Evolutionary conservation across 2,113 vertebrate genomes (phyloP), one percentile per base, ranked within the genome.

Genomic region (Chaetodon trifascialis): DNA sequence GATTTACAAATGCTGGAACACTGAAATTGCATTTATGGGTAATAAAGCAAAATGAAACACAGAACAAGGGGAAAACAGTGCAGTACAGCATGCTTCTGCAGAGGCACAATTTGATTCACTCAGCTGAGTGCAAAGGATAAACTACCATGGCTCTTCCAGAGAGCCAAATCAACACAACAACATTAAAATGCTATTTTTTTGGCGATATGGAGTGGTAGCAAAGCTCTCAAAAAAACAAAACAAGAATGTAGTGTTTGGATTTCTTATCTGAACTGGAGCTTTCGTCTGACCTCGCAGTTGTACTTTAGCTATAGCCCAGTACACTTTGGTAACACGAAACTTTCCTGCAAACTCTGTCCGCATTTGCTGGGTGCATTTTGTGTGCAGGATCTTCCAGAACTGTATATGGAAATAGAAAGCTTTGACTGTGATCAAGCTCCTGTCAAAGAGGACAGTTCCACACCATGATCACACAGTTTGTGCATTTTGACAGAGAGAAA

Each of bases 401-500:
- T 12, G 7, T 38, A 70, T 47, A 58, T 49, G 49, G 21, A 71
- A 60, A 65, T 12, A 17, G 1, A 51, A 66, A 40, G n/a, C 25
- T 46, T 5, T 16, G 7, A 76, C n/a, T 66, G 25, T 46, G 4
- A 55, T 74, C 30, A n/a, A 63, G 17, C 11, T 49, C 2, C 46
- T 56, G 62, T 70, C 42, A 64, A 12, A 64, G 49, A 11, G 58
- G 19, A 67, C 51, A 70, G 4, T 65, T 67, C 19, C 34, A 55
- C 60, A 42, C 10, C 7, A 14, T 44, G 38, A 46, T 67, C 54
- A 25, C 11, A 4, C 0, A 54, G 46, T 77, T 52, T 54, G 23
- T 60, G 44, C n/a, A 17, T 79, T 73, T 38, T 23, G 16, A 79
- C 19, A 25, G 15, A 62, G 17, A 68, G 21, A 64, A 62, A 23